Evolutionary conservation across 2,113 vertebrate species (phyloP).

Genomic region (Protobothrops mucrosquamatus): DNA sequence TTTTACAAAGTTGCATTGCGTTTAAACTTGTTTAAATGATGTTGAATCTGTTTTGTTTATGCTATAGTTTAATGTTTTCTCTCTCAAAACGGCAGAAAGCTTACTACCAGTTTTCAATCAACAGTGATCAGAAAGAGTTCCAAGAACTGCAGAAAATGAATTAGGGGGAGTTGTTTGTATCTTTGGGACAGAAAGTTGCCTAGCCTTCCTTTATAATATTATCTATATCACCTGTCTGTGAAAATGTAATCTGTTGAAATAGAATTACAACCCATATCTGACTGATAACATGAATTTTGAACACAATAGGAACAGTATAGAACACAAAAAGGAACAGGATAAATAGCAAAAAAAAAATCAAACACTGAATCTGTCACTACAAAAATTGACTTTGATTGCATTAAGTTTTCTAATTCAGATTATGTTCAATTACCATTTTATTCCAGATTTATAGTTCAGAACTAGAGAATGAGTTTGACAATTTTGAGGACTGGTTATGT

Average conservation of each 20-base stretch:
- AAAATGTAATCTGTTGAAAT: background rate
- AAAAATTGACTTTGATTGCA: background rate
- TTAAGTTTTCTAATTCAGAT: background rate
- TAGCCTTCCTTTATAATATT: background rate
- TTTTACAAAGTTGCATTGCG: too few species aligned
- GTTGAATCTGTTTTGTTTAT: background rate
- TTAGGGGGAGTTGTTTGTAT: background rate
- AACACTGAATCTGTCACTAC: background rate
- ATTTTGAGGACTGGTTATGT: slow-evolving; percentile 91
- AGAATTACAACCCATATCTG: background rate
- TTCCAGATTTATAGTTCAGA: slow-evolving; percentile 82
- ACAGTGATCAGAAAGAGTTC: background rate
- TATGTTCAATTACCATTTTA: background rate
- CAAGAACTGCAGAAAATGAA: background rate
- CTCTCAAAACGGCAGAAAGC: background rate
- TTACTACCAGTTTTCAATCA: background rate
- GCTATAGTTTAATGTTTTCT: background rate
- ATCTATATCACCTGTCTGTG: background rate
- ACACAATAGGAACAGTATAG: background rate
- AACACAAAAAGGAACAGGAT: background rate
- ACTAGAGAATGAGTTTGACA: slow-evolving; percentile 84
- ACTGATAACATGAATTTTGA: background rate
- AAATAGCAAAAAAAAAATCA: background rate
- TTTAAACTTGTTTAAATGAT: too few species aligned
- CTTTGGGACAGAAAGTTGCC: background rate